A percentile compares a stretch with the other conserved stretches of the same genome.
Conservation (phyloP, 2,113 vertebrate species). For the Sceloporus tristichus region DNA sequence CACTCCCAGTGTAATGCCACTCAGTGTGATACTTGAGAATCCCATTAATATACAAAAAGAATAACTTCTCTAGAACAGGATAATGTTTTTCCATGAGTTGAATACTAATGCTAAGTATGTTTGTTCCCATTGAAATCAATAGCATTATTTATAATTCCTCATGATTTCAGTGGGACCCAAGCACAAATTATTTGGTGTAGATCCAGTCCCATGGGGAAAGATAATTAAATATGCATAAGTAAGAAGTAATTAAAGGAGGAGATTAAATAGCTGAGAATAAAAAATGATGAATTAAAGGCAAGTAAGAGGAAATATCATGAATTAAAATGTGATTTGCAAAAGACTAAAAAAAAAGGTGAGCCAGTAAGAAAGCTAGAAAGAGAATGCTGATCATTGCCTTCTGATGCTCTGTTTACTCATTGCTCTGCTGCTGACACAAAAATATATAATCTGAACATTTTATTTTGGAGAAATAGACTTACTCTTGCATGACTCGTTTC, state of each 20-base stretch:
- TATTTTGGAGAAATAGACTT: slow-evolving; percentile 5
- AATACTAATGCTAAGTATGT: neutral
- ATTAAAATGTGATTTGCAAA: neutral
- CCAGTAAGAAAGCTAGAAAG: neutral
- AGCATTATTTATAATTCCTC: neutral
- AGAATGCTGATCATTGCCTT: neutral
- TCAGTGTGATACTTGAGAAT: slow-evolving; percentile 31
- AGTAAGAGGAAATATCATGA: neutral
- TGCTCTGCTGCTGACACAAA: slow-evolving; percentile 8
- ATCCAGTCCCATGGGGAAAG: neutral
- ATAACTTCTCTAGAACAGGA: neutral
- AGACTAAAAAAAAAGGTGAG: neutral
- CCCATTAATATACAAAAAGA: neutral
- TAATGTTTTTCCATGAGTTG: neutral
- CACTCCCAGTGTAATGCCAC: slow-evolving; percentile 29
- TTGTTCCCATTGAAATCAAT: neutral
- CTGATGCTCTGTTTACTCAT: slow-evolving; percentile 9
- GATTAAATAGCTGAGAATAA: slow-evolving; percentile 4
- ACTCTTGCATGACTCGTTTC: slow-evolving; percentile 19
- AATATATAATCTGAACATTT: slow-evolving; percentile 36
- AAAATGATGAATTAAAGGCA: neutral
- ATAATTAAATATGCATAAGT: neutral
- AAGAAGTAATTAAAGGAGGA: neutral
- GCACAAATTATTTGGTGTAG: neutral
- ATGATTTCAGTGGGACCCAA: neutral